Conservation (phyloP, 2,888 invertebrate genomes). For the Heliconius ismenius region DNA sequence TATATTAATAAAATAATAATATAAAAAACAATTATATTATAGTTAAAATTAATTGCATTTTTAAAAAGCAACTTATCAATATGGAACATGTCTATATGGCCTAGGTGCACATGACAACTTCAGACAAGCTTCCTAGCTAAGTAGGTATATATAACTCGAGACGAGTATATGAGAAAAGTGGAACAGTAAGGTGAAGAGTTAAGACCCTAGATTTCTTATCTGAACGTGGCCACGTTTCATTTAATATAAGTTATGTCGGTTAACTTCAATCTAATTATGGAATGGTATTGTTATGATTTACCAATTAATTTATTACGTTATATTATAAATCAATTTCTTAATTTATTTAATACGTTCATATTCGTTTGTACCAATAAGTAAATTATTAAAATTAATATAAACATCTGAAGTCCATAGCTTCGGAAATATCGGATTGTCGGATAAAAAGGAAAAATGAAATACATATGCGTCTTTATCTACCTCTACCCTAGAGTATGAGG, state of each 20-base stretch:
- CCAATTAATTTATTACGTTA: neutral
- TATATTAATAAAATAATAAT: too few relatives aligned
- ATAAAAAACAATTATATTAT: too few relatives aligned
- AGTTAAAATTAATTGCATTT: neutral
- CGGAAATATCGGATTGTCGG: too few relatives aligned
- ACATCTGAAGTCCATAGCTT: neutral
- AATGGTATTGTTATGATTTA: neutral
- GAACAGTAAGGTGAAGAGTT: conserved; percentile 55
- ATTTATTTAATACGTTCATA: neutral
- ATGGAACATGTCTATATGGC: neutral
- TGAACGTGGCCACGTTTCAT: conserved; percentile 51
- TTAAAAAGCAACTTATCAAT: neutral
- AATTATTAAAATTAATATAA: neutral
- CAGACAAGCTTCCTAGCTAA: conserved; percentile 6
- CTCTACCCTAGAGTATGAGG: too few relatives aligned
- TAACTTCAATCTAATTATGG: conserved; percentile 12
- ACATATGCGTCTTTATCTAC: too few relatives aligned
- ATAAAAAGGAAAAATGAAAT: too few relatives aligned
- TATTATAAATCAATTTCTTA: neutral
- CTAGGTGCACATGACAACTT: neutral
- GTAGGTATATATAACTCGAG: neutral
- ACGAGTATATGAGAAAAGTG: conserved; percentile 49
- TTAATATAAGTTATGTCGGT: conserved; percentile 7
- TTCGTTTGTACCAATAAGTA: neutral
- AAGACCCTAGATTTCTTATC: conserved; percentile 54